Evolutionary conservation across 2,888 invertebrate genomes (phyloP).

Genomic region (Eristalis pertinax): DNA sequence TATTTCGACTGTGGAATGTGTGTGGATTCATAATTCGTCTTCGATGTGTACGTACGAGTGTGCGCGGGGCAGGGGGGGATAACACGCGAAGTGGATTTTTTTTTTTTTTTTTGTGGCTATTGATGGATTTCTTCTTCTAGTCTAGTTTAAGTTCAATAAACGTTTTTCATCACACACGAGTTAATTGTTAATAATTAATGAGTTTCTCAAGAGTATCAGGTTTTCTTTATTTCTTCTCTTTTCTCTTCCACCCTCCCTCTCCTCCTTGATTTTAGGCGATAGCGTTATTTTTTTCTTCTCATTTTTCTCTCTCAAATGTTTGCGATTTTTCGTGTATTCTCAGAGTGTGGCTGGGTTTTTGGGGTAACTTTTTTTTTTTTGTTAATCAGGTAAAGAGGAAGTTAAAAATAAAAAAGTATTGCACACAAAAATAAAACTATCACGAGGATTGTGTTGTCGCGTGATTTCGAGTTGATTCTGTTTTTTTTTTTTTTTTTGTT

Average conservation of each 20-base stretch:
- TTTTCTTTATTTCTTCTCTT: not conserved
- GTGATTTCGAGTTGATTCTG: slow-evolving; percentile 34
- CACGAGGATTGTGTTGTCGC: slow-evolving; percentile 44
- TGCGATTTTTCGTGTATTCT: slow-evolving; percentile 14
- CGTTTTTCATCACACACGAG: slow-evolving; percentile 36
- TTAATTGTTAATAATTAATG: slow-evolving; percentile 56
- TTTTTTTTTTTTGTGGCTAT: too few relatives aligned
- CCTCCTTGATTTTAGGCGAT: not conserved
- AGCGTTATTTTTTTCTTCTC: not conserved
- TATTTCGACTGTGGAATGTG: slow-evolving; percentile 36
- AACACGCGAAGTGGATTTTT: slow-evolving; percentile 20
- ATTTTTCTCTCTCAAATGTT: not conserved
- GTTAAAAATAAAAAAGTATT: slow-evolving; percentile 12
- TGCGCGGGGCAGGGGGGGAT: not conserved
- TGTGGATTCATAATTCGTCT: not conserved
- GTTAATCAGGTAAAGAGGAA: slow-evolving; percentile 39
- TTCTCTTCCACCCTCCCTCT: not conserved
- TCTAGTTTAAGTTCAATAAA: slow-evolving; percentile 58
- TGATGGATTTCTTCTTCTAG: slow-evolving; percentile 10
- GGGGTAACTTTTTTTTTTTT: slow-evolving; percentile 21
- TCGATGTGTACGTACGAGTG: not conserved
- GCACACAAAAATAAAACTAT: slow-evolving; percentile 1
- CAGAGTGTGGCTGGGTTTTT: not conserved
- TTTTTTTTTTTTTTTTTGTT: slow-evolving; percentile 1
- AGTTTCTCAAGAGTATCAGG: slow-evolving; percentile 33